Evolutionary conservation across 2,888 invertebrate genomes (phyloP), one percentile per base, ranked within the genome.

Genomic region (Polyploca ridens): DNA sequence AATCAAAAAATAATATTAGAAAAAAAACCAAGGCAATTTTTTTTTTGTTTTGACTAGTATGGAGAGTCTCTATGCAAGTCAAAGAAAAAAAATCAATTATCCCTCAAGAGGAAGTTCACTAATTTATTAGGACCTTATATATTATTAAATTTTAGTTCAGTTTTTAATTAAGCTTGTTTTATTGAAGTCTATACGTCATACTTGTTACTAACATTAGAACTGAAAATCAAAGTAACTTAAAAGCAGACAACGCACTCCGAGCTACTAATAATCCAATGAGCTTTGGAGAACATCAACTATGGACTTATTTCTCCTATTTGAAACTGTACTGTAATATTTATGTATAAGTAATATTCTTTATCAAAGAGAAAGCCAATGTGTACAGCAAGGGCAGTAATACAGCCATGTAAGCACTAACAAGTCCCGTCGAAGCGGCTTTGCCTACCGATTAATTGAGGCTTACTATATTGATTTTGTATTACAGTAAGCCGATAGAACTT

Each of bases 381-480:
- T 71, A 78, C 67, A 65, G 71, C 27, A 44, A 61, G 41, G 41
- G 8, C 14, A 59, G 66, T 44, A 64, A 72, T 62, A 38, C 54
- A 64, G 44, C 64, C 64, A 63, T 66, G 74, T 81, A 75, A 80
- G 78, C 75, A 75, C 76, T 75, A 73, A 77, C 76, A 72, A 78
- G 76, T 74, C 79, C 73, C 77, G 70, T 79, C 69, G 77, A 77
- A 82, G 82, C 83, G 79, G 85, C 87, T 87, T 85, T 85, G 72
- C 77, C 76, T 83, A 74, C 79, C 86, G 88, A 91, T 91, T 92
- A 92, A 92, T 91, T 90, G 86, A 80, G 75, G 88, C 87, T 89
- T 87, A 89, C 82, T 74, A 78, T 90, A 92, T 92, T 85, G 92
- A 92, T 92, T 92, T 92, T 90, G 91, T 92, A 91, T 91, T 91